phyloP scores from a whole-genome alignment of 2,113 vertebrate genomes.

The Macrotis lagotis region DNA sequence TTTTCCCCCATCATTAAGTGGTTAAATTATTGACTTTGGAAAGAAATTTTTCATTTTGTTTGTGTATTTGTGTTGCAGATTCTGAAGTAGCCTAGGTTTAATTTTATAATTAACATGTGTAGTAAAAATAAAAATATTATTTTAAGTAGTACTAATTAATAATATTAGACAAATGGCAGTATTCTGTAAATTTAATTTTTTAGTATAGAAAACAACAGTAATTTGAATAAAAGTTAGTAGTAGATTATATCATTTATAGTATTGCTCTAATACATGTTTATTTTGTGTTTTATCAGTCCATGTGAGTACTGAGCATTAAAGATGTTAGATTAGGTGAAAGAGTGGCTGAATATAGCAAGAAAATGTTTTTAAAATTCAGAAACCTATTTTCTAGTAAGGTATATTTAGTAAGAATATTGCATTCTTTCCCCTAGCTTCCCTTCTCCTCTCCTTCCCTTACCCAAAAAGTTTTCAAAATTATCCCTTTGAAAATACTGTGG shows the following conservation, averaged over 20 bases:
- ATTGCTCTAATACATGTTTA: background rate
- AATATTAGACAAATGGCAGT: background rate
- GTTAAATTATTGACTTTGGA: background rate
- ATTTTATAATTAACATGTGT: background rate
- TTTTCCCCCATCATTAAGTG: background rate
- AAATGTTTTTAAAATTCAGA: background rate
- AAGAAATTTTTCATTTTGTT: background rate
- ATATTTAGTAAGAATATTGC: background rate
- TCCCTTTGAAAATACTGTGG: background rate
- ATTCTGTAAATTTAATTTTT: constrained; percentile 37
- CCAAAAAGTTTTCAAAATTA: background rate
- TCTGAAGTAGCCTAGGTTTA: background rate
- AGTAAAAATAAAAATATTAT: background rate
- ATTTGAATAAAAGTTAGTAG: constrained; percentile 18
- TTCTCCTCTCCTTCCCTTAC: fast-evolving
- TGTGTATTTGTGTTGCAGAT: background rate
- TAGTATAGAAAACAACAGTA: background rate
- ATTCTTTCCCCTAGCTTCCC: background rate
- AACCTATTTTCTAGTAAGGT: background rate
- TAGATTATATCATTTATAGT: background rate
- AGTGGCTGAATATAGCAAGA: constrained; percentile 23
- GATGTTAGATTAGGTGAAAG: background rate
- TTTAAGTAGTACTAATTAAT: constrained; percentile 12
- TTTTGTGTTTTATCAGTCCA: background rate
- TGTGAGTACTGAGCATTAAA: background rate